Conservation (phyloP, 2,797 vertebrate species). For the Tauraco hartlaubi region DNA sequence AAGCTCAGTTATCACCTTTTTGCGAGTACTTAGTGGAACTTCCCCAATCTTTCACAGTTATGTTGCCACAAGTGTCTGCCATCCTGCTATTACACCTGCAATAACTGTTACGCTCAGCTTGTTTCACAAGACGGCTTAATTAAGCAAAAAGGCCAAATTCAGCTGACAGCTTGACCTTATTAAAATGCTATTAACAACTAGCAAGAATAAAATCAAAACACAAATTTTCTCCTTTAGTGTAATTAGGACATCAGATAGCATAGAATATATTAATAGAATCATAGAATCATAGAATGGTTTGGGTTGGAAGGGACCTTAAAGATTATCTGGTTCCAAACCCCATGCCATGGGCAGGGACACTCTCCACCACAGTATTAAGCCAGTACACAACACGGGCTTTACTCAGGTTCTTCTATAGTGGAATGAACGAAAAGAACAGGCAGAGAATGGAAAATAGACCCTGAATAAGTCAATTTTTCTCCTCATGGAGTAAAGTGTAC, state of each 20-base stretch:
- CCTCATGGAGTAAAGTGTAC: not conserved
- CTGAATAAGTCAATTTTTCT: not conserved
- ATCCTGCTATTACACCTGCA: not conserved
- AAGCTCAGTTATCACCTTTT: not conserved
- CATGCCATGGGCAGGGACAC: too few relatives aligned
- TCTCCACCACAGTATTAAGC: not conserved
- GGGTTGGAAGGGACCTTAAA: too few relatives aligned
- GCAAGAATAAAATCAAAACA: not conserved
- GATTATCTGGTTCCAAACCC: too few relatives aligned
- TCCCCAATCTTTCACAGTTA: not conserved
- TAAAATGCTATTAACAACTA: not conserved
- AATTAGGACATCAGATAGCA: not conserved
- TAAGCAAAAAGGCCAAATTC: not conserved
- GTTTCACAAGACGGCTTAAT: not conserved
- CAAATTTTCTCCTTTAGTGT: not conserved
- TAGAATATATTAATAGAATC: not conserved
- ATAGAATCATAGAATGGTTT: too few relatives aligned
- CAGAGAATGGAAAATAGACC: not conserved
- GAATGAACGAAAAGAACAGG: not conserved
- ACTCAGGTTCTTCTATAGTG: not conserved
- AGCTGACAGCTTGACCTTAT: not conserved
- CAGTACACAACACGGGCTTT: not conserved
- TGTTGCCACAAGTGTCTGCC: not conserved
- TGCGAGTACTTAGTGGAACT: not conserved
- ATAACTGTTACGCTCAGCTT: not conserved